These are phyloP conservation scores for Menidia beryllina DNA, from an alignment of 2,113 vertebrate species.

Conservation along the genomic window DNA sequence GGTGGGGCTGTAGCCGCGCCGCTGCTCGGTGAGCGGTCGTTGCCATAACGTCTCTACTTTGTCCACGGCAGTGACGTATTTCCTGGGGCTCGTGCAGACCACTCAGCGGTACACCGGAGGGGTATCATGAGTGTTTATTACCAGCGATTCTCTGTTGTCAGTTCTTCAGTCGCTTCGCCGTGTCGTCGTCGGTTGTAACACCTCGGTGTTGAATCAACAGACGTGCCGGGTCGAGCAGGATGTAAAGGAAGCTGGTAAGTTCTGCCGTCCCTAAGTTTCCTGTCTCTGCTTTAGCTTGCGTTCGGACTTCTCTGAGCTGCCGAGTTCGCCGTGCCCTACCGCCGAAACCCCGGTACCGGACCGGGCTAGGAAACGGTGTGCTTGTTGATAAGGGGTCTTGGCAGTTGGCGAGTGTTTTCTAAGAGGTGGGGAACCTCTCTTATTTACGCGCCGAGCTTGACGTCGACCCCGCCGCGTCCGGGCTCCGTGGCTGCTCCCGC, in stretches of 20 bases:
- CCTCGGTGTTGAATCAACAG: constrained; percentile 49
- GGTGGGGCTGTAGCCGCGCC: constrained; percentile 59
- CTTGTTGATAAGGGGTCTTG: constrained; percentile 21
- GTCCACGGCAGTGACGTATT: constrained; percentile 82
- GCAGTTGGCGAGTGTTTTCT: constrained; percentile 33
- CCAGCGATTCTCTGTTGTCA: constrained; percentile 57
- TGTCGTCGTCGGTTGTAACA: constrained; percentile 55
- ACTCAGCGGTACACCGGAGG: constrained; percentile 69
- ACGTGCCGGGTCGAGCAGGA: constrained; percentile 52
- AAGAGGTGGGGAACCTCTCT: neutral
- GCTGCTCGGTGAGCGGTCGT: constrained; percentile 54
- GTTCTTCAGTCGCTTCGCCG: constrained; percentile 45
- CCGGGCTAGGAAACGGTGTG: neutral
- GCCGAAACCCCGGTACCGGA: constrained; percentile 16
- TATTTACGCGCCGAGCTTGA: constrained; percentile 52
- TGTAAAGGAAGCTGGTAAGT: constrained; percentile 74
- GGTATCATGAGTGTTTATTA: constrained; percentile 78
- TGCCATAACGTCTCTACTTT: constrained; percentile 51
- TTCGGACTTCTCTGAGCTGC: constrained; percentile 57
- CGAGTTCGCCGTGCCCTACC: constrained; percentile 36
- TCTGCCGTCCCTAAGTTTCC: constrained; percentile 76
- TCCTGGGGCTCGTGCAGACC: constrained; percentile 81
- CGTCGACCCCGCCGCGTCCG: constrained; percentile 69
- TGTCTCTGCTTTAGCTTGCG: constrained; percentile 27
- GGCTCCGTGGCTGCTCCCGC: constrained; percentile 48